phyloP scores from a whole-genome alignment of 1,140 invertebrate genomes.

The Ceratoteleas bidentatus region DNA sequence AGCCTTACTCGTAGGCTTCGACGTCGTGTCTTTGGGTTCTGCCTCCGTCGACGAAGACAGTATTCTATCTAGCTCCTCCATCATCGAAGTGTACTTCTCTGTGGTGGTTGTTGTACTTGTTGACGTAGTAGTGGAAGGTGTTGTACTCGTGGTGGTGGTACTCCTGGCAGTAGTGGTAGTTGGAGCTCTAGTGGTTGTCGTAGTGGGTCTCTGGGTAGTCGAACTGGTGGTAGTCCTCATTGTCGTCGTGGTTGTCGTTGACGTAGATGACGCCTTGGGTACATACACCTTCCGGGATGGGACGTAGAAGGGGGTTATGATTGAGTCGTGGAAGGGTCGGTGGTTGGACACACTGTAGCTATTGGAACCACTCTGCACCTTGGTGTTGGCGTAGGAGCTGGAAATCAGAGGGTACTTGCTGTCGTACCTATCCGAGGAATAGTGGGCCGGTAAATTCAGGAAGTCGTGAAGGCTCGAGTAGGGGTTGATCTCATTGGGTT shows the following conservation, averaged over 20 bases:
- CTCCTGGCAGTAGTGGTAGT: conserved; percentile 59
- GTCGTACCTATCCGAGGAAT: conserved; percentile 85
- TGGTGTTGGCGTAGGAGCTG: conserved; percentile 87
- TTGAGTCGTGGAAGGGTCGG: conserved; percentile 82
- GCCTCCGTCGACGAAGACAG: conserved; percentile 55
- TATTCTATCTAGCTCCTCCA: conserved; percentile 54
- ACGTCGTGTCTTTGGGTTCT: conserved; percentile 72
- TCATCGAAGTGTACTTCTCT: conserved; percentile 61
- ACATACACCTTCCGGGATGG: conserved; percentile 66
- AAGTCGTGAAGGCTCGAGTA: conserved; percentile 86
- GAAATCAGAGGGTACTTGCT: conserved; percentile 86
- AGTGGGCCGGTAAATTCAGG: conserved; percentile 86
- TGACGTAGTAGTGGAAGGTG: conserved; percentile 68
- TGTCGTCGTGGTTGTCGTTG: conserved; percentile 66
- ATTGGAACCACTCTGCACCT: conserved; percentile 86
- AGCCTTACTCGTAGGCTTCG: conserved; percentile 69
- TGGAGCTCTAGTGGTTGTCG: conserved; percentile 67
- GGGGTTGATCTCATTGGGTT: conserved; percentile 82
- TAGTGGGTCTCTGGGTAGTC: conserved; percentile 30
- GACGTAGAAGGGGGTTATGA: conserved; percentile 74
- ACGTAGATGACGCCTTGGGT: conserved; percentile 50
- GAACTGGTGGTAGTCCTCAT: conserved; percentile 60
- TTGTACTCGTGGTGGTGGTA: conserved; percentile 71
- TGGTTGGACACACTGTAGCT: conserved; percentile 84
- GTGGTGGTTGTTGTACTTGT: conserved; percentile 64